Base-by-base conservation (phyloP, 2,888 invertebrate genomes). In the Volucella inflata region DNA sequence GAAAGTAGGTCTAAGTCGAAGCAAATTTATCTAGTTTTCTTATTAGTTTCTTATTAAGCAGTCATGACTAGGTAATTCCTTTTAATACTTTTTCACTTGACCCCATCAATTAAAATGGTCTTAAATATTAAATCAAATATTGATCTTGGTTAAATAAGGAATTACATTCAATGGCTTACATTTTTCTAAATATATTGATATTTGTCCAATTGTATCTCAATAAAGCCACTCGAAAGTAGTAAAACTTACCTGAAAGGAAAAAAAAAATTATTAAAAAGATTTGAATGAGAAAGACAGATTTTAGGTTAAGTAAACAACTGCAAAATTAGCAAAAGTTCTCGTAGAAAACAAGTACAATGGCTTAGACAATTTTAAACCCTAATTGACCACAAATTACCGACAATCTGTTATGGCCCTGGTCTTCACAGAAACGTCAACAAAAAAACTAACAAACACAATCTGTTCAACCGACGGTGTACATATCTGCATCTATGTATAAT, bases 171-270 rank as follows among this genome's bases (percentile, higher is more conserved):
- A 30, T 30, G 30, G 6, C 30, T 30, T 6, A 30, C 30, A 6
- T 30, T 30, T 6, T 30, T 30, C 30, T 6, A 30, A 30, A 30
- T 30, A 6, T 30, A 30, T 30, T 6, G 30, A 30, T 30, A 30
- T 30, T 30, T 30, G 30, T 30, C 30, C 30, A 30, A 6, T 30
- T 67, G 40, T 53, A 67, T 75, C 75, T 62, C 40, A 67, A 74
- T 10, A 68, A 12, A 42, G 6, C 3, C 55, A 44, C 38, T 48
- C 44, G 38, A 67, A 51, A 64, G 30, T 12, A 46, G 48, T 78
- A 30, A 46, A 62, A 76, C 81, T 81, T 81, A 81, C 81, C 81
- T 81, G 81, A 1, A 76, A 81, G 53, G 8, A 70, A 59, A 76
- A 55, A 40, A 36, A 36, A 51, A n/a, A 53, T 51, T n/a, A 74